These are phyloP conservation scores for Merodon equestris DNA, from an alignment of 2,888 invertebrate species.

Conservation along the genomic window DNA sequence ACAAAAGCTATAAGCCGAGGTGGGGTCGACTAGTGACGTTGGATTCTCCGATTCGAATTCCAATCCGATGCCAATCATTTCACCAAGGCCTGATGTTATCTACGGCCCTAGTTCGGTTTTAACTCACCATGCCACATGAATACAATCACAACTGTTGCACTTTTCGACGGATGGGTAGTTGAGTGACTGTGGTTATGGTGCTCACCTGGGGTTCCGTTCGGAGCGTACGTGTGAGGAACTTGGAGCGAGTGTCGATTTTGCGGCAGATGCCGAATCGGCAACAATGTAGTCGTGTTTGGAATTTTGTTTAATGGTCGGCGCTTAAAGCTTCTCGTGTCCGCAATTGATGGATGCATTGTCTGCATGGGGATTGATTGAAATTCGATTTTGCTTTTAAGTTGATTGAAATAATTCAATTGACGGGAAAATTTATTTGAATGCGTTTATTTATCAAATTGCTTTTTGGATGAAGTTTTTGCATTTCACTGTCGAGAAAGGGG, in stretches of 20 bases:
- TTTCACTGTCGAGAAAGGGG: no score
- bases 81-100: slow-evolving; percentile 17
- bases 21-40: no score
- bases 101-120: slow-evolving; percentile 54
- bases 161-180: slow-evolving; percentile 28
- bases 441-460: not conserved
- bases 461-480: no score
- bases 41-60: no score
- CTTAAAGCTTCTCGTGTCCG: slow-evolving; percentile 42
- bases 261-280: slow-evolving; percentile 40
- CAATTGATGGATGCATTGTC: slow-evolving; percentile 38
- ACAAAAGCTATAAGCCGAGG: slow-evolving; percentile 55
- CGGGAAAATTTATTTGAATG: slow-evolving; percentile 59
- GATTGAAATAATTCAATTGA: slow-evolving; percentile 71
- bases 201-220: not conserved
- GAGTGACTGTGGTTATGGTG: not conserved
- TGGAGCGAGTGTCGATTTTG: slow-evolving; percentile 18
- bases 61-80: slow-evolving; percentile 63
- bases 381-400: slow-evolving; percentile 70
- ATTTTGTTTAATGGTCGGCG: slow-evolving; percentile 39
- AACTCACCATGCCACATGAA: slow-evolving; percentile 59
- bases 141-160: slow-evolving; percentile 68
- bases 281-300: slow-evolving; percentile 37
- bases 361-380: slow-evolving; percentile 69
- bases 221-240: no score